A percentile compares a stretch with the other conserved stretches of the same genome.
These are phyloP conservation scores for Bubalus kerabau DNA, from an alignment of 2,113 vertebrate species.

Conservation along the genomic window DNA sequence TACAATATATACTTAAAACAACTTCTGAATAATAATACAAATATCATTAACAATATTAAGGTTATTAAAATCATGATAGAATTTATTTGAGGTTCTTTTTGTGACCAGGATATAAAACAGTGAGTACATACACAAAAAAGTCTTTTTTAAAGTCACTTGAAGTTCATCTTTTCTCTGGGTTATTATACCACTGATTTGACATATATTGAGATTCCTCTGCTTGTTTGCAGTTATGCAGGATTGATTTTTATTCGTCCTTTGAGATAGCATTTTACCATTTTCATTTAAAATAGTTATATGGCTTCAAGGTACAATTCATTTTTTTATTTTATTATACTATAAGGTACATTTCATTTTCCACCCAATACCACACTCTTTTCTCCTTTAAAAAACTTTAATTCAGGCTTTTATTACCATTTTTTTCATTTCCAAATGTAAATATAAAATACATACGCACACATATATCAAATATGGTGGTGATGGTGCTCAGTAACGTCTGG, in stretches of 20 bases:
- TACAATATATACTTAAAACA: not conserved
- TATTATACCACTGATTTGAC: not conserved
- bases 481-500: fast-evolving
- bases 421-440: not conserved
- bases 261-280: not conserved
- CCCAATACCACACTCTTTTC: too few species aligned
- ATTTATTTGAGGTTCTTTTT: not conserved
- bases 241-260: not conserved
- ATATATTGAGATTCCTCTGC: not conserved
- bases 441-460: not conserved
- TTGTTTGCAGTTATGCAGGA: not conserved
- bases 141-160: not conserved
- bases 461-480: not conserved
- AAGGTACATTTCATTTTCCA: not conserved
- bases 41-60: not conserved
- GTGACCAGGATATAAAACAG: not conserved
- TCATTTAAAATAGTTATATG: not conserved
- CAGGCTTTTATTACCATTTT: not conserved
- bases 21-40: not conserved
- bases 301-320: not conserved
- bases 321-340: not conserved
- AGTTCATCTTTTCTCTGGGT: not conserved
- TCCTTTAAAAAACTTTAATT: not conserved
- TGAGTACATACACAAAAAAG: not conserved
- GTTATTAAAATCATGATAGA: not conserved